Conservation (phyloP, 2,113 vertebrate species). For the Phaetusa simplex region DNA sequence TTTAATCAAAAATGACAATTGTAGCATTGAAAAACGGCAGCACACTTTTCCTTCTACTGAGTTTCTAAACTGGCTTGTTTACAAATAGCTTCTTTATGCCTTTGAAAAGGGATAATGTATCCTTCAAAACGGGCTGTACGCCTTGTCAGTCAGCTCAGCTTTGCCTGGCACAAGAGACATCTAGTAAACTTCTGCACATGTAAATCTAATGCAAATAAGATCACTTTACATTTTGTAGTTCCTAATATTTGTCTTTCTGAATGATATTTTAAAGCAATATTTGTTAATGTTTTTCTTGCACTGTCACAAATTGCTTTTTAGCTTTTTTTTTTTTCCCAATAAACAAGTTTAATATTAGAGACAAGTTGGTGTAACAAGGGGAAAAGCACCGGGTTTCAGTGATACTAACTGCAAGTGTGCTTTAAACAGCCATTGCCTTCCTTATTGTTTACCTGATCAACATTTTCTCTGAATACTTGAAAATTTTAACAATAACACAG, state of each 20-base stretch:
- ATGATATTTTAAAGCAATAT: constrained; percentile 79
- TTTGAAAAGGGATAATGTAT: constrained; percentile 77
- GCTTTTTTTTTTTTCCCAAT: constrained; percentile 4
- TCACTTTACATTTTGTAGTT: constrained; percentile 78
- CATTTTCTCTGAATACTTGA: constrained; percentile 81
- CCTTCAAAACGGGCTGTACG: constrained; percentile 66
- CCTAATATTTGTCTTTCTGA: constrained; percentile 78
- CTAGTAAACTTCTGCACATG: constrained; percentile 77
- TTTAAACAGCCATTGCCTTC: constrained; percentile 78
- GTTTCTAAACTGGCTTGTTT: constrained; percentile 71
- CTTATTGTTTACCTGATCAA: constrained; percentile 77
- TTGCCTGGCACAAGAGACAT: constrained; percentile 72
- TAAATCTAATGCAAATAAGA: constrained; percentile 79
- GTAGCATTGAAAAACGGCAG: constrained; percentile 64
- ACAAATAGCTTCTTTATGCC: constrained; percentile 73
- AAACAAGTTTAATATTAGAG: constrained; percentile 69
- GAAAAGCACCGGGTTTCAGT: constrained; percentile 64
- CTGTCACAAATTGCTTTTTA: constrained; percentile 75
- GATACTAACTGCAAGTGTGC: constrained; percentile 66
- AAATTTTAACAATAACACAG: constrained; percentile 76
- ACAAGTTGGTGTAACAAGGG: constrained; percentile 66
- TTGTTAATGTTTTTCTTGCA: constrained; percentile 76
- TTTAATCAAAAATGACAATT: constrained; percentile 30
- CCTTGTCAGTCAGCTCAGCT: constrained; percentile 70
- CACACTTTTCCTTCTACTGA: constrained; percentile 69